Evolutionary conservation across 2,797 vertebrate species (phyloP).

Genomic region (Brotula barbata): DNA sequence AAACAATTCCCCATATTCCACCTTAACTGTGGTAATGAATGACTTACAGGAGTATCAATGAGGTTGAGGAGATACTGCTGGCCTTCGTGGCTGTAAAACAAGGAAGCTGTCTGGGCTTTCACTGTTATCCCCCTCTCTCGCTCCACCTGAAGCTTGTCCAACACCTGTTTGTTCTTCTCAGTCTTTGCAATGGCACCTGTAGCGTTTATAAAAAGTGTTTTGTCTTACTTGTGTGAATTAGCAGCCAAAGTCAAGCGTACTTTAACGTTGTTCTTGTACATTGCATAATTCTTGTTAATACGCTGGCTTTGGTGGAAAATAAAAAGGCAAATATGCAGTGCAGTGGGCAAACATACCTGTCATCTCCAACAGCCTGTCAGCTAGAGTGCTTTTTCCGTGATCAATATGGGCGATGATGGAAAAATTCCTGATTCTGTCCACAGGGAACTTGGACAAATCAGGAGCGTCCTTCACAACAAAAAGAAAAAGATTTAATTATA

Average conservation of each 20-base stretch:
- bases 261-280: too few relatives aligned
- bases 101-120: slow-evolving; percentile 94
- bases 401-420: slow-evolving; percentile 97
- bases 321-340: background rate
- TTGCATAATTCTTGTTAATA: too few relatives aligned
- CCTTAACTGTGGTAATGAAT: too few relatives aligned
- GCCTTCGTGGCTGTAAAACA: slow-evolving; percentile 85
- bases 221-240: too few relatives aligned
- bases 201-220: too few relatives aligned
- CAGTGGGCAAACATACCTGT: slow-evolving; percentile 79
- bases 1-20: too few relatives aligned
- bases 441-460: slow-evolving; percentile 86
- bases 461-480: slow-evolving; percentile 73
- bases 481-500: background rate
- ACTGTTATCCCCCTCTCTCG: slow-evolving; percentile 96
- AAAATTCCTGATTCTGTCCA: slow-evolving; percentile 92
- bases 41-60: slow-evolving; percentile 94
- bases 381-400: slow-evolving; percentile 98
- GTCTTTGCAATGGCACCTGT: slow-evolving; percentile 91
- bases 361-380: slow-evolving; percentile 92
- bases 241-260: too few relatives aligned
- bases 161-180: slow-evolving; percentile 90
- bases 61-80: slow-evolving; percentile 92
- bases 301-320: too few relatives aligned
- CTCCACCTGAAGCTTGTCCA: slow-evolving; percentile 98